Conservation (phyloP, 2,797 vertebrate genomes). For the Pseudochaenichthys georgianus region DNA sequence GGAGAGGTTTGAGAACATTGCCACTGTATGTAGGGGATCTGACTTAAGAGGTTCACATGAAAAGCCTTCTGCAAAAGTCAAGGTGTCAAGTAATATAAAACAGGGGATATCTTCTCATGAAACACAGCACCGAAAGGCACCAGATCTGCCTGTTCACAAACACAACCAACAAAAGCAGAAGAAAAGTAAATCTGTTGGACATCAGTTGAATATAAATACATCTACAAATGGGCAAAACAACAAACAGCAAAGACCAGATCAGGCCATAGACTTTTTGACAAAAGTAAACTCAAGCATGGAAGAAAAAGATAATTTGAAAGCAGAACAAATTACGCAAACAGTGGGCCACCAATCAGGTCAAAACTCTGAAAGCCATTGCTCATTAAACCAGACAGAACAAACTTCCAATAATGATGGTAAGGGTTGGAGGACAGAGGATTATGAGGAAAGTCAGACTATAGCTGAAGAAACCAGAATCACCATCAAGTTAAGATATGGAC, state of each 20-base stretch:
- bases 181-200: conserved; percentile 15
- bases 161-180: conserved; percentile 33
- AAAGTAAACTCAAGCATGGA: conserved; percentile 22
- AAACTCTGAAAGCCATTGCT: conserved; percentile 16
- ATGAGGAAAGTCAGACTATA: conserved; percentile 51
- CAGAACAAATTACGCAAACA: conserved; percentile 9
- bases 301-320: neutral
- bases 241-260: conserved; percentile 15
- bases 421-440: neutral
- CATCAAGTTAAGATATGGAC: conserved; percentile 70
- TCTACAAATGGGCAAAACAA: neutral
- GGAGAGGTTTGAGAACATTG: conserved; percentile 86
- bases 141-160: conserved; percentile 22
- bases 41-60: conserved; percentile 67
- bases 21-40: conserved; percentile 73
- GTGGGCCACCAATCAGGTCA: neutral
- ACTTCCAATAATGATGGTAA: neutral
- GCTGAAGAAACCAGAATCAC: conserved; percentile 41
- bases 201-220: conserved; percentile 15
- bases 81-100: conserved; percentile 35
- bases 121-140: conserved; percentile 23
- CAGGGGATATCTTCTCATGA: conserved; percentile 52
- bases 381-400: conserved; percentile 4
- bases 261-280: neutral
- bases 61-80: conserved; percentile 36